Evolutionary conservation across 2,113 vertebrate genomes (phyloP), one percentile per base, ranked within the genome.

Genomic region (Mobula birostris): DNA sequence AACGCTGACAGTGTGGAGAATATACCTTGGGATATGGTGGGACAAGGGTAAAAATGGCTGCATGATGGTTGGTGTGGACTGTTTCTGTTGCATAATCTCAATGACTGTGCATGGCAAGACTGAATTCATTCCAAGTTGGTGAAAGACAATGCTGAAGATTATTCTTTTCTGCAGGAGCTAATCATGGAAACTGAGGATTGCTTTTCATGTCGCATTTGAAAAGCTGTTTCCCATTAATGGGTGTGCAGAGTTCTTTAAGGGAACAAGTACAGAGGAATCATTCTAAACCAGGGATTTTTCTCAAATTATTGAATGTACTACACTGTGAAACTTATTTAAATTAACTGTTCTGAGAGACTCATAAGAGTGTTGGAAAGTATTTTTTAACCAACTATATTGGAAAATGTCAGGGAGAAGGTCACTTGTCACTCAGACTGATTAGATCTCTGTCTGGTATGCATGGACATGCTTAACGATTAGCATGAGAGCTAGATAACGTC

Each of bases 371-470:
- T 70, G 7, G 7, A 36, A 91, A 91, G 58, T 36, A 66, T 63
- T 68, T 90, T 82, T 36, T 32, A 36, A 66, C 15, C 36, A 70
- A 91, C 15, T 32, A 21, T 66, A 32, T 74, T 27, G 74, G 1
- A 72, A 56, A 93, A 93, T 93, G 91, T 93, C 70, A 76, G 68
- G 3, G 70, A 93, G 91, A 93, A 93, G 91, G 91, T 93, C 70
- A 93, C 36, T 56, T 56, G 68, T 93, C 91, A 93, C 68, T 93
- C 91, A 93, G 68, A 2, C 70, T 74, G 91, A 93, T 93, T 74
- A 76, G 74, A 93, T 93, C 91, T 74, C 91, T 74, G 68, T 93
- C 91, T 93, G 91, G 72, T 74, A 74, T 93, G 70, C 91, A 93
- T 7, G 70, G 40, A 56, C 91, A 93, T 56, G 36, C 91, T 76